Conservation (phyloP, 2,888 invertebrate species). For the Chouioia cunea region DNA sequence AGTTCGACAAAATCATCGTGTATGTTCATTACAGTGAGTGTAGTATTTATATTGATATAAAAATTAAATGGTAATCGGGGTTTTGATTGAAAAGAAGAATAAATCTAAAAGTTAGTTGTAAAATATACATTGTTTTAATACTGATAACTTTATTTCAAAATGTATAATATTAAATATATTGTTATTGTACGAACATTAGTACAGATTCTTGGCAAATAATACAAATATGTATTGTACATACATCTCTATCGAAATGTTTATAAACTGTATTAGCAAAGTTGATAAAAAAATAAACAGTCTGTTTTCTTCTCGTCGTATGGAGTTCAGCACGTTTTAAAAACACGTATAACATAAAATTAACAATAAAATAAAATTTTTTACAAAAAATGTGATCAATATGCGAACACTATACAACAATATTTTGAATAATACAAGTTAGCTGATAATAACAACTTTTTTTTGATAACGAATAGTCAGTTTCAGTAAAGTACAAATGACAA, state of each 20-base stretch:
- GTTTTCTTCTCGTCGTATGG: constrained; percentile 5
- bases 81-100: no score
- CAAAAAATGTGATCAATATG: constrained; percentile 1
- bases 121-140: no score
- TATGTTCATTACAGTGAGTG: no score
- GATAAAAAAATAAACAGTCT: constrained; percentile 23
- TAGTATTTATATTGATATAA: no score
- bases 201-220: not conserved
- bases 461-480: no score
- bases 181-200: not conserved
- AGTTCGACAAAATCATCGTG: no score
- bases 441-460: no score
- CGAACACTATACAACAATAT: not conserved
- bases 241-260: constrained; percentile 8
- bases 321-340: constrained; percentile 13
- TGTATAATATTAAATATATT: not conserved
- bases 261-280: constrained; percentile 16
- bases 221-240: not conserved
- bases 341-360: constrained; percentile 3
- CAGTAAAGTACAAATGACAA: no score
- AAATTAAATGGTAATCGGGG: no score
- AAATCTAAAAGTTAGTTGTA: no score
- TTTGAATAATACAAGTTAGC: not conserved
- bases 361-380: constrained; percentile 3
- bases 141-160: no score